phyloP scores from a whole-genome alignment of 2,888 invertebrate species.

The Drosophila lutescens region DNA sequence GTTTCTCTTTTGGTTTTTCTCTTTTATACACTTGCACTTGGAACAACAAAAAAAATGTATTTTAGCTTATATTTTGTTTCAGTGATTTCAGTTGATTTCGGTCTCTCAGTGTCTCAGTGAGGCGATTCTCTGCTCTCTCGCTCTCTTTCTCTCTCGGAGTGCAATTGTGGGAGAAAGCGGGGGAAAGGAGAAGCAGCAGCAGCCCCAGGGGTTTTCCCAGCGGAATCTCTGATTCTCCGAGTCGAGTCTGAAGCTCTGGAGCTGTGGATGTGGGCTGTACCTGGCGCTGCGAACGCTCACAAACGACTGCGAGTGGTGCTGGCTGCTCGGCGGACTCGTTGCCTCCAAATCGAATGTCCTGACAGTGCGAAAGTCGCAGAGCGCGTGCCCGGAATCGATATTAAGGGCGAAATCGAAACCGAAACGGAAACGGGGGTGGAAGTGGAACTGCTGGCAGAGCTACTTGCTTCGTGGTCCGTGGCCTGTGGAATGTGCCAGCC shows the following conservation, averaged over 20 bases:
- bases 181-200: neutral
- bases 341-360: conserved; percentile 34
- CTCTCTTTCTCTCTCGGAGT: neutral
- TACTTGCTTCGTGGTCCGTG: conserved; percentile 5
- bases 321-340: conserved; percentile 46
- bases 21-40: conserved; percentile 58
- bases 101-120: conserved; percentile 41
- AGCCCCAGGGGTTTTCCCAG: conserved; percentile 1
- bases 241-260: conserved; percentile 3
- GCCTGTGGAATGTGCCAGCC: conserved; percentile 37
- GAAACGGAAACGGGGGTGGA: conserved; percentile 18
- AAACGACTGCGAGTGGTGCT: conserved; percentile 70
- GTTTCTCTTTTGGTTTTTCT: conserved; percentile 33
- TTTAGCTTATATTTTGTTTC: conserved; percentile 44
- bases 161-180: neutral
- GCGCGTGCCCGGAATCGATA: conserved; percentile 62
- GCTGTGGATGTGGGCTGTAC: conserved; percentile 46
- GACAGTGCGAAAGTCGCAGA: conserved; percentile 15
- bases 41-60: conserved; percentile 50
- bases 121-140: neutral
- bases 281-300: conserved; percentile 79
- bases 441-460: conserved; percentile 29
- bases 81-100: conserved; percentile 22
- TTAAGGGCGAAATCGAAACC: conserved; percentile 53
- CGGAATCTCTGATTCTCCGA: neutral